Evolutionary conservation across 2,113 vertebrate species (phyloP).

Genomic region (Okapia johnstoni): DNA sequence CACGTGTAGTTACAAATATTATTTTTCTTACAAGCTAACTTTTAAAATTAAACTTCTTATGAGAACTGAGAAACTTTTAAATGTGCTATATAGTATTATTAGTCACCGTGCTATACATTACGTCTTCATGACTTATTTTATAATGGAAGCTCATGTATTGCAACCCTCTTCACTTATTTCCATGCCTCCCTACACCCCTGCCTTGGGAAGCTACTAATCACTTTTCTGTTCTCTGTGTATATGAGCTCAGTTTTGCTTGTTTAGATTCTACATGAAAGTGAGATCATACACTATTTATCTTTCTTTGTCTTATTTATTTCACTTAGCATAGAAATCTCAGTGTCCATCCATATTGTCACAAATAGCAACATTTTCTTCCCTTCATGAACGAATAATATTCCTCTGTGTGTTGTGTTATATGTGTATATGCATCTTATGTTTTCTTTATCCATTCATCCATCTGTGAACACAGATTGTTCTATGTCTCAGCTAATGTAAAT

Average conservation of each 20-base stretch:
- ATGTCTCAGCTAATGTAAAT: not conserved
- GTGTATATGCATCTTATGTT: not conserved
- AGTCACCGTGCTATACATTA: not conserved
- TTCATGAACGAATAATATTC: not conserved
- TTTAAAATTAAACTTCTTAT: not conserved
- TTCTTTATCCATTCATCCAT: not conserved
- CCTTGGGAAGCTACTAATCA: not conserved
- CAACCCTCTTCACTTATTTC: not conserved
- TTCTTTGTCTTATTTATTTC: not conserved
- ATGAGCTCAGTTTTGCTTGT: not conserved
- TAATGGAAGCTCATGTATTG: not conserved
- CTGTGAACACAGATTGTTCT: not conserved
- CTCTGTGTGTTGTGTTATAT: not conserved
- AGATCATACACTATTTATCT: not conserved
- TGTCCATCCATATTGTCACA: not conserved
- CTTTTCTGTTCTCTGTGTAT: not conserved
- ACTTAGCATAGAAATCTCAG: not conserved
- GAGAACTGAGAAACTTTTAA: not conserved
- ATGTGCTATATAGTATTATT: not conserved
- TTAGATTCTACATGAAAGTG: not conserved
- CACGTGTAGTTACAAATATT: not conserved
- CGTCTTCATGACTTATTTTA: not conserved
- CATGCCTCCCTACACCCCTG: not conserved
- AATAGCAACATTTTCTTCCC: not conserved
- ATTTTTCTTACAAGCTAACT: not conserved